Evolutionary conservation across 2,888 invertebrate genomes (phyloP).

Genomic region (Celastrina argiolus): DNA sequence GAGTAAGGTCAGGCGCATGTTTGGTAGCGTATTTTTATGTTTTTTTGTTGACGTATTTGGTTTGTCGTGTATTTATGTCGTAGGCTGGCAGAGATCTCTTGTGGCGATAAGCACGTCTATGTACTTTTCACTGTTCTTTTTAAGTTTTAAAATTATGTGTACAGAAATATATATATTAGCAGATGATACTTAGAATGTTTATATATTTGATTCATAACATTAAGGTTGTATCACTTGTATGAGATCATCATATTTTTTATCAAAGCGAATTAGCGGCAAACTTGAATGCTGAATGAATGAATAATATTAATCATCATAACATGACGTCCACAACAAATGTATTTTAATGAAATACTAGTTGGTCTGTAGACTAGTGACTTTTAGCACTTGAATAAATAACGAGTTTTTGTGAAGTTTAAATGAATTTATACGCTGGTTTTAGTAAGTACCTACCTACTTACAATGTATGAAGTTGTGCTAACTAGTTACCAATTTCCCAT

Average conservation of each 20-base stretch:
- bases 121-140: too few relatives aligned
- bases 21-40: background rate
- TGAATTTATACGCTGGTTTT: too few relatives aligned
- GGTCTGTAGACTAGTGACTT: background rate
- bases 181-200: background rate
- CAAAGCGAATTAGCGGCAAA: background rate
- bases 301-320: background rate
- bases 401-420: too few relatives aligned
- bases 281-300: background rate
- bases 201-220: background rate
- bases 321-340: background rate
- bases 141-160: too few relatives aligned
- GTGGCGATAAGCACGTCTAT: too few relatives aligned
- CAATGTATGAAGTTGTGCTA: too few relatives aligned
- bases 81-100: too few relatives aligned
- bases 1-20: background rate
- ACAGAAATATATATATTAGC: too few relatives aligned
- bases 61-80: background rate
- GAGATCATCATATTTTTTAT: constrained; percentile 4
- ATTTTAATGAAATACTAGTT: background rate
- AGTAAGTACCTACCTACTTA: too few relatives aligned
- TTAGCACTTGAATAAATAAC: background rate
- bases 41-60: background rate
- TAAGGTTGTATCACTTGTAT: background rate
- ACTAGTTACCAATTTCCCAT: too few relatives aligned